Evolutionary conservation across 2,888 invertebrate genomes (phyloP).

Genomic region (Sphaerophoria rueppellii): DNA sequence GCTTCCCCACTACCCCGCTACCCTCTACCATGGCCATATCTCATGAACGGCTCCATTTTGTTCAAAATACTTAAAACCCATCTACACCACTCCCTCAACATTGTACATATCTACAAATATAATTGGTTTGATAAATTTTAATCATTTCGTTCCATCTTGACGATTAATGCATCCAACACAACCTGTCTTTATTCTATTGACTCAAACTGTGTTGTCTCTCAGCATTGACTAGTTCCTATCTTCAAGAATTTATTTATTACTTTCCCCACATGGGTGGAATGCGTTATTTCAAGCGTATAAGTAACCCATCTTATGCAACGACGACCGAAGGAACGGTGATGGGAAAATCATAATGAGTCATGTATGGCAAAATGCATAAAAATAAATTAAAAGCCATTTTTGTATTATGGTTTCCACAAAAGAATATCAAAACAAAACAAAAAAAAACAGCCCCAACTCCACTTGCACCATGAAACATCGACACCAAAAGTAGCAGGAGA

Average conservation of each 20-base stretch:
- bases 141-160: too few species aligned
- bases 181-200: too few species aligned
- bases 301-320: constrained; percentile 55
- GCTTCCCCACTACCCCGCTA: too few species aligned
- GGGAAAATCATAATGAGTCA: constrained; percentile 64
- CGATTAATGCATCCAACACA: too few species aligned
- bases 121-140: too few species aligned
- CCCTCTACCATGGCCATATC: too few species aligned
- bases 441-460: constrained; percentile 35
- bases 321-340: constrained; percentile 52
- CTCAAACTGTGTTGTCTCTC: too few species aligned
- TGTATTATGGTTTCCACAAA: constrained; percentile 75
- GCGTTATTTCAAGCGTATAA: constrained; percentile 64
- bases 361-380: constrained; percentile 74
- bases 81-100: too few species aligned
- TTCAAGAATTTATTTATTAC: constrained; percentile 21
- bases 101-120: too few species aligned
- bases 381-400: constrained; percentile 82
- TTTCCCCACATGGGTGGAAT: constrained; percentile 52
- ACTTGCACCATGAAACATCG: constrained; percentile 18
- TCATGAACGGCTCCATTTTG: too few species aligned
- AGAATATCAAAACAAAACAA: constrained; percentile 41
- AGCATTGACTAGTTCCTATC: too few species aligned
- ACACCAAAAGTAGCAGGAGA: constrained; percentile 11
- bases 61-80: too few species aligned